These are phyloP conservation scores for Siniperca knerii DNA, from an alignment of 2,113 vertebrate genomes.

Conservation along the genomic window DNA sequence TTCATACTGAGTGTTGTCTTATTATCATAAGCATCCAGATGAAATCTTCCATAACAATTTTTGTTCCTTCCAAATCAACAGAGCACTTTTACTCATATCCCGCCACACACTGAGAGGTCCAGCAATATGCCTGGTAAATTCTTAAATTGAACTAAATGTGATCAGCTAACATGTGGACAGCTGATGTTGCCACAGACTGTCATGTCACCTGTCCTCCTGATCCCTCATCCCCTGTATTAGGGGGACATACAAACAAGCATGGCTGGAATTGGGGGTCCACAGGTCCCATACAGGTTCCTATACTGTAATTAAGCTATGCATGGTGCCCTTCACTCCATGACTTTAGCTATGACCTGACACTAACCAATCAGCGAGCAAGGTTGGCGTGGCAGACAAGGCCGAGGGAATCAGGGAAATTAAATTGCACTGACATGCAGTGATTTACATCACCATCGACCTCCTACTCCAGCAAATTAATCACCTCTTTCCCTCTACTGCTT, in stretches of 20 bases:
- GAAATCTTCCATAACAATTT: constrained; percentile 36
- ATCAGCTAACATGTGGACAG: background rate
- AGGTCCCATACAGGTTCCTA: constrained; percentile 17
- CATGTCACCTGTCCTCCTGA: constrained; percentile 9
- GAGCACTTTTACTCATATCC: constrained; percentile 37
- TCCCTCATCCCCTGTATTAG: constrained; percentile 11
- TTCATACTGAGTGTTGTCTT: constrained; percentile 20
- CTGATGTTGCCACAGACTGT: constrained; percentile 23
- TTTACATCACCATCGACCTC: constrained; percentile 78
- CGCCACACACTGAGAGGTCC: background rate
- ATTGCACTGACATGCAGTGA: constrained; percentile 75
- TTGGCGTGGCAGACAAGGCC: constrained; percentile 70
- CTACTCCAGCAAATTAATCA: constrained; percentile 78
- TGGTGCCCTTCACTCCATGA: constrained; percentile 63
- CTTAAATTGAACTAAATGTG: constrained; percentile 1
- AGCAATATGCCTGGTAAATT: constrained; percentile 18
- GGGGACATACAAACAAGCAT: constrained; percentile 29
- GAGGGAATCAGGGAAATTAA: constrained; percentile 75
- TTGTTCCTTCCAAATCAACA: constrained; percentile 31
- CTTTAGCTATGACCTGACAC: constrained; percentile 58
- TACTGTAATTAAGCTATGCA: constrained; percentile 72
- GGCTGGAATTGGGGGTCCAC: background rate
- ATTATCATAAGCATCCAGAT: constrained; percentile 43
- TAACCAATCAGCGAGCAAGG: constrained; percentile 77
- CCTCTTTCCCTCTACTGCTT: constrained; percentile 68